phyloP scores from a whole-genome alignment of 2,888 invertebrate genomes.

The Lithophane leautieri region DNA sequence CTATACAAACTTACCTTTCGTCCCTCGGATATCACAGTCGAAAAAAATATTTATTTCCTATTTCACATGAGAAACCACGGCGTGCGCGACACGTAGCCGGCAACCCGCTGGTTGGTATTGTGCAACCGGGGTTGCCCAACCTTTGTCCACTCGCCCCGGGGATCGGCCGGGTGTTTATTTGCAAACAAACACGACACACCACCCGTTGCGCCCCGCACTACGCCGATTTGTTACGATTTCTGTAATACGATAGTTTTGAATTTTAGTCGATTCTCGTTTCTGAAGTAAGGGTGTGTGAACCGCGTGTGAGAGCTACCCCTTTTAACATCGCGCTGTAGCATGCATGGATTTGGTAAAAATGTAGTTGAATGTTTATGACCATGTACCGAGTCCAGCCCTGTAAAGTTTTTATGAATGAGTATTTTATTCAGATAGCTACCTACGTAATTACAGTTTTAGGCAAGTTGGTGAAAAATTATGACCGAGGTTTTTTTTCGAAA shows the following conservation, averaged over 20 bases:
- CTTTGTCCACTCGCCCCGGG: slow-evolving; percentile 70
- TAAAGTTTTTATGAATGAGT: slow-evolving; percentile 22
- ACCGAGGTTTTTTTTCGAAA: slow-evolving; percentile 35
- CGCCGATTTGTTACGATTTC: slow-evolving; percentile 84
- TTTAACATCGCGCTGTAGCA: slow-evolving; percentile 5
- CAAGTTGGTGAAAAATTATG: slow-evolving; percentile 32
- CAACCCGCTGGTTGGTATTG: slow-evolving; percentile 84
- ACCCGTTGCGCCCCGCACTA: slow-evolving; percentile 79
- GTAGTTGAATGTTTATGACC: not conserved
- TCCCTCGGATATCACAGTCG: slow-evolving; percentile 58
- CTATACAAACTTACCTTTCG: slow-evolving; percentile 57
- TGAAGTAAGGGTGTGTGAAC: slow-evolving; percentile 59
- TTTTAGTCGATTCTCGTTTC: slow-evolving; percentile 55
- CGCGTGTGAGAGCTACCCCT: slow-evolving; percentile 38
- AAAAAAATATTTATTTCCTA: slow-evolving; percentile 76
- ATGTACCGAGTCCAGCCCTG: slow-evolving; percentile 8
- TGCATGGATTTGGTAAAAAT: not conserved
- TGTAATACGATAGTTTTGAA: slow-evolving; percentile 80
- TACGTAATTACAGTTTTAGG: slow-evolving; percentile 40
- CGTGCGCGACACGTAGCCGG: slow-evolving; percentile 72
- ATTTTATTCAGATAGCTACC: slow-evolving; percentile 22
- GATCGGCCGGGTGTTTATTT: slow-evolving; percentile 88
- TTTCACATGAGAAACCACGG: slow-evolving; percentile 83
- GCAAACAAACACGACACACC: slow-evolving; percentile 85
- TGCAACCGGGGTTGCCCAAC: slow-evolving; percentile 72